Evolutionary conservation across 2,797 vertebrate species (phyloP).

Genomic region (Anisognathus igniventris): DNA sequence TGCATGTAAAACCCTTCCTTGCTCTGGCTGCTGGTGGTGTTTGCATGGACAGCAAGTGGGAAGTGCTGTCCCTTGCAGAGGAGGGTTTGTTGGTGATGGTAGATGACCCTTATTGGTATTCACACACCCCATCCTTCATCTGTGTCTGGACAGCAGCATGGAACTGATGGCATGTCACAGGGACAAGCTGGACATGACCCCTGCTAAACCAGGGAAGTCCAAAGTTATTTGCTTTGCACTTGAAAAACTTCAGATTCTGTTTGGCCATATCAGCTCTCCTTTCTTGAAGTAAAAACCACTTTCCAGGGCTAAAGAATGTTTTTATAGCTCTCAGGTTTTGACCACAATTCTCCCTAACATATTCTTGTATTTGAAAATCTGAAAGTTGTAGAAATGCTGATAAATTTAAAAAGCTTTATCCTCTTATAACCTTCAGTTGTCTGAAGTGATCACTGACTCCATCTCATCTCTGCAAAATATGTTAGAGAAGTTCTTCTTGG

Average conservation of each 20-base stretch:
- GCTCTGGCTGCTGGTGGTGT: background rate
- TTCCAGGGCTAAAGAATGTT: background rate
- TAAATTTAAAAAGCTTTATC: background rate
- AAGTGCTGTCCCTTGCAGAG: background rate
- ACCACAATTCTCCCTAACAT: background rate
- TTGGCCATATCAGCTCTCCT: background rate
- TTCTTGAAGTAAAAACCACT: background rate
- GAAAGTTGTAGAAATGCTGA: background rate
- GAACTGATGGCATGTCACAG: background rate
- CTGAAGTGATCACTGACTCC: background rate
- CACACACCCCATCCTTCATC: background rate
- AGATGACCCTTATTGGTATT: background rate
- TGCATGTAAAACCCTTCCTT: fast-evolving
- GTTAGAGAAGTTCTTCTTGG: background rate
- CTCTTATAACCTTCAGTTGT: background rate
- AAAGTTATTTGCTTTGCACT: background rate
- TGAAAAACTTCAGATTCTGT: background rate
- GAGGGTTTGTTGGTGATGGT: background rate
- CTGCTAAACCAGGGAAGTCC: background rate
- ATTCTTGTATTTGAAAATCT: background rate
- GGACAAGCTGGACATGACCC: background rate
- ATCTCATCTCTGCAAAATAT: background rate
- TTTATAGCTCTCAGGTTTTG: background rate
- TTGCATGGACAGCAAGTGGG: background rate
- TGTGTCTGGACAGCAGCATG: background rate